These are phyloP conservation scores for Centruroides sculpturatus DNA, from an alignment of 1,140 invertebrate species.

Conservation along the genomic window DNA sequence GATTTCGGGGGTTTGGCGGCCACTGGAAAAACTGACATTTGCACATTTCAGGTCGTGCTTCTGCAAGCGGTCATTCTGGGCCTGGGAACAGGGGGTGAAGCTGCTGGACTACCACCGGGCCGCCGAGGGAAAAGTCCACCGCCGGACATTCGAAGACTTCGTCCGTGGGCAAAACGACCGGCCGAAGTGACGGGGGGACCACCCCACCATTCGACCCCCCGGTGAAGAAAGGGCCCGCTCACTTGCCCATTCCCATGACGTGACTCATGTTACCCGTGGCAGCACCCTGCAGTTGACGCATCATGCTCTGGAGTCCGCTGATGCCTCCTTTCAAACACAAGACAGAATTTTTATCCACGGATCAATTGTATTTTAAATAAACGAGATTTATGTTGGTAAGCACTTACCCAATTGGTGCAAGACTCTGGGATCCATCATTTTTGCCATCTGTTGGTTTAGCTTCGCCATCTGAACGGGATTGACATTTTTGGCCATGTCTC, in stretches of 20 bases:
- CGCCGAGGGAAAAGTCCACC: no score
- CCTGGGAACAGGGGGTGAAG: conserved; percentile 11
- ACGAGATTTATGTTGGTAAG: background rate
- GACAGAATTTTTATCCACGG: conserved; percentile 26
- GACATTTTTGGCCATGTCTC: conserved; percentile 97
- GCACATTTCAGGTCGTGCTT: conserved; percentile 7
- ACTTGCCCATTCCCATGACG: background rate
- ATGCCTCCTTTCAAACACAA: conserved; percentile 58
- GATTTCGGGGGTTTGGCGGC: no score
- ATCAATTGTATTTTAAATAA: background rate
- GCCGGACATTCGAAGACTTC: no score
- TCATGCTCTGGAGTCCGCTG: conserved; percentile 92
- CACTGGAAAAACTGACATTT: background rate
- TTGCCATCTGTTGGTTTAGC: conserved; percentile 98
- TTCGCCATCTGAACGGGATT: conserved; percentile 98
- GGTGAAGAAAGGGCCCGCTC: no score
- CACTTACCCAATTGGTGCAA: conserved; percentile 75
- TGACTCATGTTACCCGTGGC: conserved; percentile 10
- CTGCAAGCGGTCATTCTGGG: conserved; percentile 8
- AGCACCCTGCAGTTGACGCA: conserved; percentile 87
- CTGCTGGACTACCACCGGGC: background rate
- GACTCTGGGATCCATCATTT: conserved; percentile 98
- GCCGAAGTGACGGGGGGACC: no score
- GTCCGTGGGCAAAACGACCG: no score
- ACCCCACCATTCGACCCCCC: no score